Conservation (phyloP, 2,888 invertebrate genomes). For the Nudaria mundana region DNA sequence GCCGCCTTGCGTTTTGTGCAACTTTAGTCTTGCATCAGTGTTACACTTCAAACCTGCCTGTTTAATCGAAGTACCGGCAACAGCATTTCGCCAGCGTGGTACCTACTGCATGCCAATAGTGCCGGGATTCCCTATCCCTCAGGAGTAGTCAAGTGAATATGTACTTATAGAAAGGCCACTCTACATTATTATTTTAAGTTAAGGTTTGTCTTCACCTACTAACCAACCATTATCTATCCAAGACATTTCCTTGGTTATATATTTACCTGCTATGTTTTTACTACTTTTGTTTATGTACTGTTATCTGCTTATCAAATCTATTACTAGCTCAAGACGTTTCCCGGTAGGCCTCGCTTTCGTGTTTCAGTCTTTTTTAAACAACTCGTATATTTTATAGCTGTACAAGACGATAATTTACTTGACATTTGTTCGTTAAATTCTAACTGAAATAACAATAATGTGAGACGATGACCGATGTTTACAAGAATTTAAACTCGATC, state of each 20-base stretch:
- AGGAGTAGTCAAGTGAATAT: slow-evolving; percentile 63
- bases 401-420: slow-evolving; percentile 33
- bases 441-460: slow-evolving; percentile 48
- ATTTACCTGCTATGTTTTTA: background rate
- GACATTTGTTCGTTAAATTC: slow-evolving; percentile 35
- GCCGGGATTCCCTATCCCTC: slow-evolving; percentile 67
- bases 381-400: slow-evolving; percentile 10
- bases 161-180: slow-evolving; percentile 54
- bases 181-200: slow-evolving; percentile 34
- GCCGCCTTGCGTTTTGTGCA: slow-evolving; percentile 22
- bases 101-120: slow-evolving; percentile 62
- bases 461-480: slow-evolving; percentile 52
- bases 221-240: slow-evolving; percentile 26
- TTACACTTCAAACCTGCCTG: slow-evolving; percentile 13
- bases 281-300: background rate
- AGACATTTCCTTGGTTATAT: slow-evolving; percentile 11
- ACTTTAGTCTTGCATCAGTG: slow-evolving; percentile 23
- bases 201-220: slow-evolving; percentile 18
- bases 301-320: slow-evolving; percentile 16
- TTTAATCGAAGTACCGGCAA: slow-evolving; percentile 29
- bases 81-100: slow-evolving; percentile 39
- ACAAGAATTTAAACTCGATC: slow-evolving; percentile 43
- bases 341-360: too few species aligned
- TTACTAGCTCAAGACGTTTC: slow-evolving; percentile 3
- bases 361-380: slow-evolving; percentile 7